Percentiles rank a stretch among this genome's conserved stretches.
phyloP scores from a whole-genome alignment of 1,140 invertebrate genomes.

The Copidosoma floridanum region DNA sequence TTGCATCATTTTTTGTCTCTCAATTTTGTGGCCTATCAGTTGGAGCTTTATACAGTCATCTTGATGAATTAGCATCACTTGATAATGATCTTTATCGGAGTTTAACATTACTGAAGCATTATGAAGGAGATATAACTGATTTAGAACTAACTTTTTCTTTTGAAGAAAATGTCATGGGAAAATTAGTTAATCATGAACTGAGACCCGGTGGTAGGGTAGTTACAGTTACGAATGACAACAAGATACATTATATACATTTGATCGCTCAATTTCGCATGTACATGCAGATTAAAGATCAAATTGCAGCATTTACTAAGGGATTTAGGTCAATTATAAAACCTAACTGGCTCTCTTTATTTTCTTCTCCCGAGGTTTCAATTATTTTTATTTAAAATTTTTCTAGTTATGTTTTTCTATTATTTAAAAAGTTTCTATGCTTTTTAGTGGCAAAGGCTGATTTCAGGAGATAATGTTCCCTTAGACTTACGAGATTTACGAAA shows the following conservation, averaged over 20 bases:
- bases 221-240: slow-evolving; percentile 95
- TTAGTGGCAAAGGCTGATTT: slow-evolving; percentile 83
- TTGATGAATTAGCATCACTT: slow-evolving; percentile 95
- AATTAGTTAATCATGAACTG: slow-evolving; percentile 85
- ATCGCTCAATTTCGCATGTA: slow-evolving; percentile 99
- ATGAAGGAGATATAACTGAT: slow-evolving; percentile 85
- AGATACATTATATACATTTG: slow-evolving; percentile 96
- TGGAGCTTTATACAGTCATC: slow-evolving; percentile 87
- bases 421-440: slow-evolving; percentile 25
- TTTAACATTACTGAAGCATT: slow-evolving; percentile 94
- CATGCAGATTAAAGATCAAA: slow-evolving; percentile 95
- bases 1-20: slow-evolving; percentile 97
- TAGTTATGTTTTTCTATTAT: slow-evolving; percentile 12
- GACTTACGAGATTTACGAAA: slow-evolving; percentile 87
- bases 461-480: slow-evolving; percentile 86
- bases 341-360: slow-evolving; percentile 95
- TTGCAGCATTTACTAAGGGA: slow-evolving; percentile 91
- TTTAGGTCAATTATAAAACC: slow-evolving; percentile 93
- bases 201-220: slow-evolving; percentile 91
- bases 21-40: slow-evolving; percentile 94
- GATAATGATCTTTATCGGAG: slow-evolving; percentile 95
- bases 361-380: slow-evolving; percentile 82
- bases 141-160: slow-evolving; percentile 95
- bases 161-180: slow-evolving; percentile 93
- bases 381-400: neutral